Percentiles rank a stretch among this genome's conserved stretches.
phyloP scores from a whole-genome alignment of 2,888 invertebrate species.

The Reticulitermes lucifugus region DNA sequence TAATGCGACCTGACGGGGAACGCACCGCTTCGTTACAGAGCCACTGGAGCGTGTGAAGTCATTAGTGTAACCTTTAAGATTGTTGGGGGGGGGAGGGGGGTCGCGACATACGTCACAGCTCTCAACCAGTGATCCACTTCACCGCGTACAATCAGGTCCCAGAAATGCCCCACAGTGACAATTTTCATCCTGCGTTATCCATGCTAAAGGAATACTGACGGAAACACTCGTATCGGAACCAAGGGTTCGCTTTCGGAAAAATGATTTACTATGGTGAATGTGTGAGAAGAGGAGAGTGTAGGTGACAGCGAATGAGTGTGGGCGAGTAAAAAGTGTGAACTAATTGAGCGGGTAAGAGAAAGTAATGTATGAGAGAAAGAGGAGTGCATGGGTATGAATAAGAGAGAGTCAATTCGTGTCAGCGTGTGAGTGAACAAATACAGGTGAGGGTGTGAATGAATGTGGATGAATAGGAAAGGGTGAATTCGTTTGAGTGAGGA shows the following conservation, averaged over 20 bases:
- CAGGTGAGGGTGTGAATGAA: neutral
- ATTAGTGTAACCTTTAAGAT: constrained; percentile 1
- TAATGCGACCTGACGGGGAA: neutral
- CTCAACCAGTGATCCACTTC: neutral
- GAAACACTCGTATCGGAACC: too few species aligned
- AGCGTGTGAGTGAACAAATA: neutral
- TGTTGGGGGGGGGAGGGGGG: neutral
- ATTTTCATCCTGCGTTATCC: too few species aligned
- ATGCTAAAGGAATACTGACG: too few species aligned
- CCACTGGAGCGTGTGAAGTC: neutral
- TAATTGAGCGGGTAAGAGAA: too few species aligned
- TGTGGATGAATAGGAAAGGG: neutral
- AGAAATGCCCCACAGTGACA: neutral
- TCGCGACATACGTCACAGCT: neutral
- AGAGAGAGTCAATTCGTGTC: neutral
- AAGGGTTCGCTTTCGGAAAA: too few species aligned
- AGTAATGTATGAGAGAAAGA: neutral
- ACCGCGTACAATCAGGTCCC: neutral
- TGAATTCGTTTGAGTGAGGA: too few species aligned
- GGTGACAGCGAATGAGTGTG: neutral
- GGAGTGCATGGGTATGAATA: neutral
- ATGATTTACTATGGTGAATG: too few species aligned
- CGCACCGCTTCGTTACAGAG: neutral
- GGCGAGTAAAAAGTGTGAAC: neutral
- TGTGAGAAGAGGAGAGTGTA: neutral